Evolutionary conservation across 2,113 vertebrate genomes (phyloP).

Genomic region (Gymnarchus niloticus): DNA sequence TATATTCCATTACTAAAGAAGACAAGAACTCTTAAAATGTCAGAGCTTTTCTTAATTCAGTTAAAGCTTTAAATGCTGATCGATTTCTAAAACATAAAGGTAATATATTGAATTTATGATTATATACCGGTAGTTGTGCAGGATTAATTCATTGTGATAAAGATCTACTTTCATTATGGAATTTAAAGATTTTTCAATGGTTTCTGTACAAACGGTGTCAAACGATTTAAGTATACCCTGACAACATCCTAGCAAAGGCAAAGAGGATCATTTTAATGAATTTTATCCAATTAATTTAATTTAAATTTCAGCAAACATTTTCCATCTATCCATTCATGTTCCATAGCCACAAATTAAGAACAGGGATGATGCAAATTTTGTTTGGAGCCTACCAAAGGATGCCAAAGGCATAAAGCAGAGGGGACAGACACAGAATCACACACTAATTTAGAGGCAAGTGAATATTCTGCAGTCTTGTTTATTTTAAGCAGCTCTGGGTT

Average conservation of each 20-base stretch:
- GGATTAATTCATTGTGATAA: not conserved
- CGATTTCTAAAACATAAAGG: not conserved
- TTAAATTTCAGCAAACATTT: too few species aligned
- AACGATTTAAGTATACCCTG: not conserved
- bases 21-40: not conserved
- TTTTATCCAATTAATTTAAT: not conserved
- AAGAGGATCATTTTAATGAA: not conserved
- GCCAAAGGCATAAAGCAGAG: not conserved
- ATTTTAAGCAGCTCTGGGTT: too few species aligned
- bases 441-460: not conserved
- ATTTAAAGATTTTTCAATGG: too few species aligned
- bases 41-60: not conserved
- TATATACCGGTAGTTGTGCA: not conserved
- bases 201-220: too few species aligned
- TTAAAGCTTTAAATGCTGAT: constrained; percentile 2
- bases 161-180: not conserved
- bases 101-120: not conserved
- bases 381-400: not conserved
- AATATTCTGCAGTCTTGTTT: too few species aligned
- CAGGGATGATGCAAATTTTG: too few species aligned
- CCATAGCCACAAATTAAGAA: too few species aligned
- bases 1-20: not conserved
- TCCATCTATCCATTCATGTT: too few species aligned
- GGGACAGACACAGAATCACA: not conserved
- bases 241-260: not conserved